Evolutionary conservation across 2,888 invertebrate species (phyloP), one percentile per base, ranked within the genome.

Genomic region (Nephrotoma appendiculata): DNA sequence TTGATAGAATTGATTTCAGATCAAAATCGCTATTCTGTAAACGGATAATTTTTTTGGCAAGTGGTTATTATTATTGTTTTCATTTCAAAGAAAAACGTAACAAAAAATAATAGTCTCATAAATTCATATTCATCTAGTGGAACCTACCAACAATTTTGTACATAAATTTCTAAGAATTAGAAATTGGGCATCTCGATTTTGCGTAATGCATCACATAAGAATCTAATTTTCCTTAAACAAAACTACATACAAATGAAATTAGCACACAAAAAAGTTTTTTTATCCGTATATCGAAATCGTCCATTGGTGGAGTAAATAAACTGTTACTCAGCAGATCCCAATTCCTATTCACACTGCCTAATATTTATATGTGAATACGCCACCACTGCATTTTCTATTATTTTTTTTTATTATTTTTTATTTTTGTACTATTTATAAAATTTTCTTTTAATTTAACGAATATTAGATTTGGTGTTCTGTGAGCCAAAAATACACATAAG

Each of bases 341-440:
- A 31, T 31, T 0, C 31, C 31, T 2, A 31, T 31, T 31, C 2
- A 31, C 31, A 31, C 2, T 31, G 3, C 31, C 31, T 31, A 31
- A 2, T 31, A 31, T 2, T 2, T 31, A 31, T 31, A 31, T 3
- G 31, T 2, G 31, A 3, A 57, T n/a, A 31, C 19, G 3, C 11
- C 71, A 31, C 71, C 31, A 71, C 71, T 71, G 71, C 71, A 31
- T 57, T 31, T 57, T 57, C 52, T 42, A 84, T 84, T 84, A 84
- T 31, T 42, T 84, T 84, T 31, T 31, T 31, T 19, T n/a, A n/a
- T n/a, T n/a, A n/a, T n/a, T 0, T 31, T 31, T 84, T 84, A 84
- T 84, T 42, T 83, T 83, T 83, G 41, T 41, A 84, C 84, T 84
- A 84, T 84, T 84, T 84, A 84, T 84, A 84, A 84, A 84, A 84